A percentile compares a stretch with the other conserved stretches of the same genome.
phyloP scores from a whole-genome alignment of 2,888 invertebrate species.

The Pterostichus madidus region DNA sequence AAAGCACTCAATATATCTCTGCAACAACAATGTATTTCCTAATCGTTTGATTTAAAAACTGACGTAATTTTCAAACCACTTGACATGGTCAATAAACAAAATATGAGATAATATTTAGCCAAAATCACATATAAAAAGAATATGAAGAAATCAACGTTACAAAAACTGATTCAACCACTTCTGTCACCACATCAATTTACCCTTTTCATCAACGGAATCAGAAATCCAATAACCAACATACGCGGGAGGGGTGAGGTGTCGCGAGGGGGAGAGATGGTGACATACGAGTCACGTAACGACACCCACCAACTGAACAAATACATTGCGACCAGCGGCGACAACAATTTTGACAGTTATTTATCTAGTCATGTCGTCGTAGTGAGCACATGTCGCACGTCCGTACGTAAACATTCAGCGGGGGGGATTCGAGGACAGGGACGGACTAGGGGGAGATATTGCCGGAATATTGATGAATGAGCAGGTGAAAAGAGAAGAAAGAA shows the following conservation, averaged over 20 bases:
- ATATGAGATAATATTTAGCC: too few species aligned
- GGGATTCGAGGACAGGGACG: background rate
- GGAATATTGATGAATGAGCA: too few species aligned
- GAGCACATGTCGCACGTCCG: slow-evolving; percentile 63
- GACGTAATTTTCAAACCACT: too few species aligned
- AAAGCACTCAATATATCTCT: too few species aligned
- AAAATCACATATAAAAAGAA: too few species aligned
- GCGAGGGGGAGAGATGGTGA: background rate
- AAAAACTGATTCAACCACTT: background rate
- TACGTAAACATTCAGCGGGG: slow-evolving; percentile 54
- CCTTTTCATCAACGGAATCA: slow-evolving; percentile 48
- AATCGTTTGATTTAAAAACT: too few species aligned
- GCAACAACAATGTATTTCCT: too few species aligned
- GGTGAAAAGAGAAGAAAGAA: too few species aligned
- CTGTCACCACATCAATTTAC: slow-evolving; percentile 48
- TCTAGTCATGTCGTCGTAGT: slow-evolving; percentile 58
- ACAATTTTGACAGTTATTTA: slow-evolving; percentile 66
- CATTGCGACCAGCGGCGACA: slow-evolving; percentile 55
- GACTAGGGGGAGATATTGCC: background rate
- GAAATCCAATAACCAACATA: slow-evolving; percentile 23
- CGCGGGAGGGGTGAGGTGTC: background rate
- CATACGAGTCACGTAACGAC: slow-evolving; percentile 54
- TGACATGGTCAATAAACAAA: too few species aligned
- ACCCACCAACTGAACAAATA: slow-evolving; percentile 59
- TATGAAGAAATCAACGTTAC: background rate